Conservation (phyloP, 92 coral and sea anemone genomes). For the Desmophyllum pertusum region DNA sequence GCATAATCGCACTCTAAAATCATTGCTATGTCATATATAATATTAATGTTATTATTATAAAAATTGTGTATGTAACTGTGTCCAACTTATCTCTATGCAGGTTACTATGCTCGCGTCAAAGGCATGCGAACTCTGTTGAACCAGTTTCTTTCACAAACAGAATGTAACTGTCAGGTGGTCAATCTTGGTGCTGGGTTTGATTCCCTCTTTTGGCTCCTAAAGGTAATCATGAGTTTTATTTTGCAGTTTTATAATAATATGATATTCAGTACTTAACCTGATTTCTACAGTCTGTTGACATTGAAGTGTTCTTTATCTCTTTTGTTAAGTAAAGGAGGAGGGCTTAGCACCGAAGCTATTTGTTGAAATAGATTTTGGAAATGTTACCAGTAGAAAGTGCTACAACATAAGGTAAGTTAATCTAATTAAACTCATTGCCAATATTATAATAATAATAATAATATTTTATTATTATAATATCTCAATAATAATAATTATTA, state of each 20-base stretch:
- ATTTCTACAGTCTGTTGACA: background rate
- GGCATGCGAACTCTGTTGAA: constrained; percentile 74
- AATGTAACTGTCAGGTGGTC: constrained; percentile 76
- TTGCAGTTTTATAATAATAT: too few species aligned
- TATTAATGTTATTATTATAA: too few species aligned
- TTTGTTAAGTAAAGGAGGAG: constrained; percentile 64
- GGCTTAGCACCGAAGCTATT: constrained; percentile 75
- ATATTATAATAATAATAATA: background rate
- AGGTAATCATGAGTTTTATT: constrained; percentile 49
- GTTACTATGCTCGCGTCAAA: constrained; percentile 92
- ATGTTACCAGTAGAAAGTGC: constrained; percentile 87
- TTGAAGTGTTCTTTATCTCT: background rate
- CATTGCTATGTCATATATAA: too few species aligned
- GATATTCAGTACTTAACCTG: background rate
- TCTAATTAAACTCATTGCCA: too few species aligned
- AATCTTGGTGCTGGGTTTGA: constrained; percentile 97
- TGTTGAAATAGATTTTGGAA: constrained; percentile 87
- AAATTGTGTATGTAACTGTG: too few species aligned
- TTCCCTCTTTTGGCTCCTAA: constrained; percentile 89
- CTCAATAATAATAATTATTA: too few species aligned
- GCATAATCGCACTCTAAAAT: too few species aligned
- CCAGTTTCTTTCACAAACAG: constrained; percentile 81
- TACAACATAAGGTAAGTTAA: constrained; percentile 80
- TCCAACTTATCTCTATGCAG: constrained; percentile 5
- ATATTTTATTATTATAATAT: background rate